These are phyloP conservation scores for Stenolophus ochropezus DNA, from an alignment of 2,888 invertebrate genomes.

Conservation along the genomic window DNA sequence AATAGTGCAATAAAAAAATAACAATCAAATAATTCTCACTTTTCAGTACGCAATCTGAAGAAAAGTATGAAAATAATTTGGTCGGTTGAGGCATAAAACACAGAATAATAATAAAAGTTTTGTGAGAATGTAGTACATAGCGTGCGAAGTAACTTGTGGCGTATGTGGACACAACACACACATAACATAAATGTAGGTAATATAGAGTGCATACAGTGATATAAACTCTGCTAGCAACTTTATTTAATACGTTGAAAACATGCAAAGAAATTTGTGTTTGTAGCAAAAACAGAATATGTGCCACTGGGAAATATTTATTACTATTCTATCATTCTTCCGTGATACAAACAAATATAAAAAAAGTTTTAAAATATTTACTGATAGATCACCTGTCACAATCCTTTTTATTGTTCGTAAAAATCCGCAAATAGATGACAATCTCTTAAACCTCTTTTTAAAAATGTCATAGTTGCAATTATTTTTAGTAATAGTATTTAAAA, in stretches of 20 bases:
- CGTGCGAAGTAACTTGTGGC: conserved; percentile 36
- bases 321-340: background rate
- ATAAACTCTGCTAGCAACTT: conserved; percentile 37
- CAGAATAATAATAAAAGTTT: conserved; percentile 40
- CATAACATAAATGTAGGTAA: conserved; percentile 32
- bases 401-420: conserved; percentile 2
- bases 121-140: conserved; percentile 30
- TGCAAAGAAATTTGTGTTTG: conserved; percentile 30
- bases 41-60: conserved; percentile 14
- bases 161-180: conserved; percentile 32
- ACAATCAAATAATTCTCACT: background rate
- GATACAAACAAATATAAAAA: background rate
- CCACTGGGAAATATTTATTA: conserved; percentile 20
- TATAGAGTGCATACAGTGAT: conserved; percentile 36
- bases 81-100: background rate
- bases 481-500: no score
- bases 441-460: conserved; percentile 2
- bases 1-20: background rate
- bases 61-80: conserved; percentile 15
- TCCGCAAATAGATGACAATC: background rate
- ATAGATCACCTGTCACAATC: conserved; percentile 1
- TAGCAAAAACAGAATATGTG: conserved; percentile 5
- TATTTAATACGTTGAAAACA: conserved; percentile 26
- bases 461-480: no score
- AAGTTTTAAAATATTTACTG: conserved; percentile 14